These are phyloP conservation scores for Calycopis cecrops DNA, from an alignment of 1,140 invertebrate genomes.

Conservation along the genomic window DNA sequence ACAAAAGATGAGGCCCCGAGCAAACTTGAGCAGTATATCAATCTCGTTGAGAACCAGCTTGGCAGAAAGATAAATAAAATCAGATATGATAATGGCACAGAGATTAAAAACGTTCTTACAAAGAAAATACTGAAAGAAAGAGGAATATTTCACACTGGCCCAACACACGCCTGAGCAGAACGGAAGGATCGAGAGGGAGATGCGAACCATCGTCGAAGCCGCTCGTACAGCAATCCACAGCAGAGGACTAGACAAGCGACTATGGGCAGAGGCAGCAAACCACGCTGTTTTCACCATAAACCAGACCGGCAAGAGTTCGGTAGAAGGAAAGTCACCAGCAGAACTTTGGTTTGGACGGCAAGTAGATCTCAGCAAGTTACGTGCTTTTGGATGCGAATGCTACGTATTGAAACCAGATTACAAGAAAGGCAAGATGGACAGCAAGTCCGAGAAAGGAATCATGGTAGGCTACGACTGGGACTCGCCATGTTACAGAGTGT, in stretches of 20 bases:
- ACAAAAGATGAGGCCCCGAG: too few species aligned
- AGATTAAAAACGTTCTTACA: too few species aligned
- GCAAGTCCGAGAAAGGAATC: background rate
- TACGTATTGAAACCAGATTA: background rate
- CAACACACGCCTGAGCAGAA: conserved; percentile 8
- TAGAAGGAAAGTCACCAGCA: background rate
- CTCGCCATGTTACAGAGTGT: background rate
- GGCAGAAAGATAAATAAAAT: too few species aligned
- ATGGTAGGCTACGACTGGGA: background rate
- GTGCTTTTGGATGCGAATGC: background rate
- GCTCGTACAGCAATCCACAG: background rate
- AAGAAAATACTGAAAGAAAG: too few species aligned
- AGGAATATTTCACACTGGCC: too few species aligned
- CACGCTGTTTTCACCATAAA: background rate
- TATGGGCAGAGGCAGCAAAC: background rate
- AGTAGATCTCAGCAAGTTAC: background rate
- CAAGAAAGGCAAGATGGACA: background rate
- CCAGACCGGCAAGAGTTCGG: background rate
- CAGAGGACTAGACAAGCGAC: background rate
- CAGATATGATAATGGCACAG: too few species aligned
- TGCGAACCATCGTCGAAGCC: conserved; percentile 11
- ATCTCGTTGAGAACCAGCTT: too few species aligned
- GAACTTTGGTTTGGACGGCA: background rate
- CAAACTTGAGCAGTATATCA: too few species aligned
- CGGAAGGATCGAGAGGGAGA: conserved; percentile 11